Evolutionary conservation across 2,113 vertebrate genomes (phyloP), one percentile per base, ranked within the genome.

Genomic region (Lagopus leucura): DNA sequence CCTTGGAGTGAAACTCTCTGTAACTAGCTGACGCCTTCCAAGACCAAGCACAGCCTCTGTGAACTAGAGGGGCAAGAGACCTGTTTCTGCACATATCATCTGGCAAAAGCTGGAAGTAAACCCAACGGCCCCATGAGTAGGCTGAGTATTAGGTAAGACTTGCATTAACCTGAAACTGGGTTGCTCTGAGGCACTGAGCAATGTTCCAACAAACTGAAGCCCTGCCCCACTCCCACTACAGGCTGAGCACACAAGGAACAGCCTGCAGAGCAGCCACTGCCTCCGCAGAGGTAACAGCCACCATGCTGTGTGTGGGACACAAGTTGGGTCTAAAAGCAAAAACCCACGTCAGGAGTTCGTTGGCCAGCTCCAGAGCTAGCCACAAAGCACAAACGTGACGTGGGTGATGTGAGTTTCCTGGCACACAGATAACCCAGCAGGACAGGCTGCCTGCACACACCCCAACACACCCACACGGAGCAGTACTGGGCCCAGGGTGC

Each of bases 401-500:
- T 22, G 47, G 47, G 47, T 24, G 45, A 47, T 19, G 32, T n/a
- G 30, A 4, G 55, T n/a, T 58, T 32, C 54, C 19, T 13, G 20
- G 13, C 17, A n/a, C 3, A 21, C 32, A n/a, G 17, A 4, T n/a
- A 57, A 20, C 10, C 17, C 55, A n/a, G 19, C 10, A 32, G 32
- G 32, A n/a, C 32, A 48, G 47, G 47, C 47, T 12, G 47, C 47
- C 47, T 48, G 47, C 47, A 48, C 47, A 12, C 11, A 48, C 11
- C 22, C 47, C 47, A 48, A 7, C 11, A 12, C 12, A 12, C 50
- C 24, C 24, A 14, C 24, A 30, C 8, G 8, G 52, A 54, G 28
- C 8, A 57, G n/a, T 12, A 3, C 4, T 6, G 9, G 16, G 7
- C 3, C 20, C 0, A 3, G 0, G 5, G 5, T 2, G 8, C 10